Conservation (phyloP, 2,113 vertebrate species). For the Ondatra zibethicus region DNA sequence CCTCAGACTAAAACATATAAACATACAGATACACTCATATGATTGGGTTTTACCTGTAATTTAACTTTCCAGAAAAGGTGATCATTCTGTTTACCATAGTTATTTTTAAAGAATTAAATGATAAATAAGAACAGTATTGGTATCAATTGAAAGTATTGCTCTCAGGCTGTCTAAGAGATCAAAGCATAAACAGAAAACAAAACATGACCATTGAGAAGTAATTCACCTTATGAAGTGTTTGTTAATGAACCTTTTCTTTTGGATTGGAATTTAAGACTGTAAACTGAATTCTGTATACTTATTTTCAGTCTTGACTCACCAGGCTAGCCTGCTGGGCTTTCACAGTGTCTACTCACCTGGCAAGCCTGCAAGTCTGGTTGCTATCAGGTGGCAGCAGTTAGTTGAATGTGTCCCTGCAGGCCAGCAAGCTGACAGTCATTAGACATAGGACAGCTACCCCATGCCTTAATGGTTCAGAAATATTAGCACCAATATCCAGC, state of each 20-base stretch:
- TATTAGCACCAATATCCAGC: slow-evolving; percentile 32
- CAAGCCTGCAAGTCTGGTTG: neutral
- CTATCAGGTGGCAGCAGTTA: neutral
- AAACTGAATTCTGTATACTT: neutral
- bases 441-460: neutral
- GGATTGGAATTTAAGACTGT: neutral
- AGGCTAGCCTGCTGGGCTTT: neutral
- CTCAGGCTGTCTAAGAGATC: neutral
- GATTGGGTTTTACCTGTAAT: slow-evolving; percentile 5
- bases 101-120: neutral
- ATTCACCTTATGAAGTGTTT: neutral
- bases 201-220: neutral
- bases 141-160: neutral
- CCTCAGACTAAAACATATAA: neutral
- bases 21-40: neutral
- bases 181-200: neutral
- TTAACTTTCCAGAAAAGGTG: slow-evolving; percentile 22
- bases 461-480: slow-evolving; percentile 9
- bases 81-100: slow-evolving; percentile 20
- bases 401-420: neutral
- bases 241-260: slow-evolving; percentile 10
- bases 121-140: slow-evolving; percentile 18
- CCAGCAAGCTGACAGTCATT: neutral
- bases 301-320: slow-evolving; percentile 2
- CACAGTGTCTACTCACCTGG: neutral